Conservation (phyloP, 2,113 vertebrate species). For the Archilochus colubris region DNA sequence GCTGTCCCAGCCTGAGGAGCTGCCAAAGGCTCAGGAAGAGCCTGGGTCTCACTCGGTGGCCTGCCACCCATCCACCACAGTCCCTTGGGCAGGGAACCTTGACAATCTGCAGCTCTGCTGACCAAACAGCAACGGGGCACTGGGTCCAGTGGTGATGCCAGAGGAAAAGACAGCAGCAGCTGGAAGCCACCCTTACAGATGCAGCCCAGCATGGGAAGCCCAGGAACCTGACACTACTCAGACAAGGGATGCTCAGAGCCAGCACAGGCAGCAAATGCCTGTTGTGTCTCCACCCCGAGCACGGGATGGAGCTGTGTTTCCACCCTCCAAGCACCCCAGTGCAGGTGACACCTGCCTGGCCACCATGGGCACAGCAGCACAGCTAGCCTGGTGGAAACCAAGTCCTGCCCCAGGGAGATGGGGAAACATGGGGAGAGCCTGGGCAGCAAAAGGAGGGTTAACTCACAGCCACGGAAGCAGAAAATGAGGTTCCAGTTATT, state of each 20-base stretch:
- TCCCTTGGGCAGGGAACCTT: background rate
- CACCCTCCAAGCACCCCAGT: background rate
- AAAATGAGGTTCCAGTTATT: constrained; percentile 84
- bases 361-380: too few relatives aligned
- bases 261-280: background rate
- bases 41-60: background rate
- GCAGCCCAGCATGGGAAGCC: background rate
- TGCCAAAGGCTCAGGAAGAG: background rate
- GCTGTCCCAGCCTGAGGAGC: background rate
- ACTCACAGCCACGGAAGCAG: constrained; percentile 62
- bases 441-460: constrained; percentile 56
- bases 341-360: background rate
- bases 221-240: background rate
- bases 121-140: accelerated
- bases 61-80: background rate
- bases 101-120: background rate
- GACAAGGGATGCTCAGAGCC: background rate
- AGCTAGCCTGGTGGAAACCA: background rate
- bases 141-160: background rate
- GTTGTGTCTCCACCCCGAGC: background rate
- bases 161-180: background rate
- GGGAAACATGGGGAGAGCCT: background rate
- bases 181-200: background rate
- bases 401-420: background rate
- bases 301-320: too few relatives aligned